Evolutionary conservation across 2,888 invertebrate genomes (phyloP).

Genomic region (Chalcis sispes): DNA sequence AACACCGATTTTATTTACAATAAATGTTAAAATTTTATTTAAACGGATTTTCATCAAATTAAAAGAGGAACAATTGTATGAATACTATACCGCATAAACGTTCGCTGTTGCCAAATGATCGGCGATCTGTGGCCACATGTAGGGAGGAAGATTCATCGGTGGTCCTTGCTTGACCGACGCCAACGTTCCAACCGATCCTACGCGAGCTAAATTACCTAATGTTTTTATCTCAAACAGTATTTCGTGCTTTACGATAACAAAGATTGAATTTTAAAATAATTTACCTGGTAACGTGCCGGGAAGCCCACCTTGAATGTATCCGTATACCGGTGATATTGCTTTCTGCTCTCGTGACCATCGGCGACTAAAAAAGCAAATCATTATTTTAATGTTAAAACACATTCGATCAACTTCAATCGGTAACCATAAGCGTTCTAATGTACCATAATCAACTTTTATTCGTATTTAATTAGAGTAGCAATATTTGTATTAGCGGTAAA

Average conservation of each 20-base stretch:
- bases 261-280: not conserved
- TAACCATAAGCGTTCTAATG: no score
- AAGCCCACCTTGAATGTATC: conserved; percentile 84
- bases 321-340: conserved; percentile 89
- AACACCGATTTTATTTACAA: no score
- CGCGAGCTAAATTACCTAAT: conserved; percentile 69
- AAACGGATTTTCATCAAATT: no score
- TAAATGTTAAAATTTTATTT: no score
- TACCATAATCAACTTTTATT: no score
- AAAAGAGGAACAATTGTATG: not conserved
- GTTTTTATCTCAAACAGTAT: not conserved
- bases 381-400: no score
- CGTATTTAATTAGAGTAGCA: no score
- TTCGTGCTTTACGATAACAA: not conserved
- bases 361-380: conserved; percentile 80
- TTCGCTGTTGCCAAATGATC: conserved; percentile 92
- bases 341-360: conserved; percentile 94
- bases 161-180: conserved; percentile 74
- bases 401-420: no score
- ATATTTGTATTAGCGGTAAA: no score
- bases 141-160: conserved; percentile 80
- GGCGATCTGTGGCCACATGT: conserved; percentile 88
- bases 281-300: conserved; percentile 73
- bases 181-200: conserved; percentile 73
- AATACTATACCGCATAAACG: conserved; percentile 85